phyloP scores from a whole-genome alignment of 2,888 invertebrate genomes.

The Rhagophthalmus giganteus region DNA sequence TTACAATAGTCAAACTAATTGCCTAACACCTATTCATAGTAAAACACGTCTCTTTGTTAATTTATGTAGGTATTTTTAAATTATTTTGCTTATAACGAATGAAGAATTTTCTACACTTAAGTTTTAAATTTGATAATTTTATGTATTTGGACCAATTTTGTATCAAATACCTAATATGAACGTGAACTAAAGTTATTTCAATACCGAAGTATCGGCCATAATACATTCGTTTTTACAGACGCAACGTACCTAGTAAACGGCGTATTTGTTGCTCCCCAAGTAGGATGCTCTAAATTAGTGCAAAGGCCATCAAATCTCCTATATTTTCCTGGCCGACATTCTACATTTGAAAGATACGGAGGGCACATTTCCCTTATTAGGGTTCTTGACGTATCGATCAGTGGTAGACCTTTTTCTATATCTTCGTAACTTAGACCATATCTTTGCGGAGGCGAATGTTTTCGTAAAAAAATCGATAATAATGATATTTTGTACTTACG shows the following conservation, averaged over 20 bases:
- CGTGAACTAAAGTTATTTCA: too few species aligned
- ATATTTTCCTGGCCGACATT: conserved; percentile 87
- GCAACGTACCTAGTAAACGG: conserved; percentile 75
- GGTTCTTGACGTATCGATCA: conserved; percentile 87
- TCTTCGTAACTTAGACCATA: conserved; percentile 84
- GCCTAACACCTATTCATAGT: too few species aligned
- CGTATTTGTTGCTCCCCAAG: conserved; percentile 84
- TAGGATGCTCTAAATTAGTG: conserved; percentile 85
- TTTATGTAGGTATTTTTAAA: background rate
- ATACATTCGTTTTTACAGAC: conserved; percentile 1
- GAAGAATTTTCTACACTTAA: too few species aligned
- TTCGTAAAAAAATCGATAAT: too few species aligned
- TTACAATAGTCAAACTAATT: too few species aligned
- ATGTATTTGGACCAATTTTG: too few species aligned
- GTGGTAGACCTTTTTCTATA: conserved; percentile 82
- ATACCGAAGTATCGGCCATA: too few species aligned
- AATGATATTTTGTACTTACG: conserved; percentile 39
- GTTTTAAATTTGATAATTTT: too few species aligned
- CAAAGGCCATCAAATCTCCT: conserved; percentile 85
- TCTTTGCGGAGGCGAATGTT: too few species aligned
- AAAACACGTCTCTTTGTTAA: too few species aligned
- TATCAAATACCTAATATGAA: too few species aligned
- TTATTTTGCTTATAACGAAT: background rate
- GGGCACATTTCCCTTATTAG: conserved; percentile 85
- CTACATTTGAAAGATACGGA: conserved; percentile 82